A percentile compares a stretch with the other conserved stretches of the same genome.
Conservation (phyloP, 2,797 vertebrate genomes). For the Tragelaphus eurycerus region DNA sequence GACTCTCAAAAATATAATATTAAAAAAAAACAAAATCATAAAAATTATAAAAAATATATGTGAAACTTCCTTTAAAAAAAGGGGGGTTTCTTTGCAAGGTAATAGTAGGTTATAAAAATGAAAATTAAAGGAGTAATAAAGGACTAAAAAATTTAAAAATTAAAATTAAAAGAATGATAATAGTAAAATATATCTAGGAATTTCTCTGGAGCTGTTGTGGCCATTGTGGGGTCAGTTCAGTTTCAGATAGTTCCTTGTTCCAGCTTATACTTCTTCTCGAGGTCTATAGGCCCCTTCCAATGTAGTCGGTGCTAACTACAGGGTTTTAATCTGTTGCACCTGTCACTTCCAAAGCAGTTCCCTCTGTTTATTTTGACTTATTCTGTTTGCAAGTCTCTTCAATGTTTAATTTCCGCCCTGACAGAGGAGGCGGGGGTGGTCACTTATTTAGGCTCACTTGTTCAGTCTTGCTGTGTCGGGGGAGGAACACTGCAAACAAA, state of each 20-base stretch:
- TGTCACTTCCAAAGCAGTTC: neutral
- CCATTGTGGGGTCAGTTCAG: neutral
- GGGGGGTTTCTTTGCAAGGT: too few relatives aligned
- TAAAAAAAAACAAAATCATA: too few relatives aligned
- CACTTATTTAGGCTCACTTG: neutral
- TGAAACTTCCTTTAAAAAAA: too few relatives aligned
- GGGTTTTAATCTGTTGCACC: neutral
- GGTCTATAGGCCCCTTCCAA: neutral
- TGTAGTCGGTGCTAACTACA: neutral
- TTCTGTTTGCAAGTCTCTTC: neutral
- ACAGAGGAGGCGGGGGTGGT: accelerated
- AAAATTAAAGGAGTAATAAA: too few relatives aligned
- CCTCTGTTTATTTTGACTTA: neutral
- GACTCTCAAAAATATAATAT: too few relatives aligned
- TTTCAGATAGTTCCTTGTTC: neutral
- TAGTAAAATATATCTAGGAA: neutral
- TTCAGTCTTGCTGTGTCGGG: neutral
- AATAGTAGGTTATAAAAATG: too few relatives aligned
- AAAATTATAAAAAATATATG: too few relatives aligned
- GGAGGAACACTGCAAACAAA: neutral
- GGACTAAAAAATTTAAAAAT: too few relatives aligned
- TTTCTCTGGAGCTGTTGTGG: neutral
- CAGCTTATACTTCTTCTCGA: neutral
- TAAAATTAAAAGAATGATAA: too few relatives aligned
- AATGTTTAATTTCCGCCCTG: neutral